phyloP scores from a whole-genome alignment of 2,888 invertebrate species.

The Chrysolina haemoptera region DNA sequence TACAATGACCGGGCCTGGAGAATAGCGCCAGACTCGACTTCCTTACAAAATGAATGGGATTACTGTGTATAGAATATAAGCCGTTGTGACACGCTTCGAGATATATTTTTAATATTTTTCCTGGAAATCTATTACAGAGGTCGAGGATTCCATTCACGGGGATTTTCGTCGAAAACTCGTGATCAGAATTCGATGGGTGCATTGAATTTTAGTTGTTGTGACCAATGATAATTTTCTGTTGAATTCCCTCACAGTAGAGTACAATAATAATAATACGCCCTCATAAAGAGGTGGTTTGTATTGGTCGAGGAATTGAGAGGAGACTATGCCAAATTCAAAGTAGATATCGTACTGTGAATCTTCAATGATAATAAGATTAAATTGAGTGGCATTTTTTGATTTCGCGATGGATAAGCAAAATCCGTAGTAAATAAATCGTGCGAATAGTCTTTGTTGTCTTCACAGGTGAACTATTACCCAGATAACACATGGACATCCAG shows the following conservation, averaged over 20 bases:
- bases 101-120: slow-evolving; percentile 14
- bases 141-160: not conserved
- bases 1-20: slow-evolving; percentile 63
- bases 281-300: no score
- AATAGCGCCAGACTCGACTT: slow-evolving; percentile 54
- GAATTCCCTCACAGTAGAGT: not conserved
- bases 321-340: no score
- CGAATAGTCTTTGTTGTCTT: no score
- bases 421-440: no score
- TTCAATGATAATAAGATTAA: no score
- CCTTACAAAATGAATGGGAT: slow-evolving; percentile 55
- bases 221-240: not conserved
- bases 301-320: no score
- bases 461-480: no score
- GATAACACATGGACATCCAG: no score
- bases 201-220: not conserved
- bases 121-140: slow-evolving; percentile 17
- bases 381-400: no score
- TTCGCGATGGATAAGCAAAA: no score
- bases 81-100: slow-evolving; percentile 6
- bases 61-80: slow-evolving; percentile 44
- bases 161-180: not conserved
- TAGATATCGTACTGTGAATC: no score
- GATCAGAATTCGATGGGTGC: not conserved
- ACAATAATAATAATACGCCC: no score